Percentiles rank a stretch among this genome's conserved stretches.
Conservation (phyloP, 2,113 vertebrate genomes). For the Ardeotis arabs region DNA sequence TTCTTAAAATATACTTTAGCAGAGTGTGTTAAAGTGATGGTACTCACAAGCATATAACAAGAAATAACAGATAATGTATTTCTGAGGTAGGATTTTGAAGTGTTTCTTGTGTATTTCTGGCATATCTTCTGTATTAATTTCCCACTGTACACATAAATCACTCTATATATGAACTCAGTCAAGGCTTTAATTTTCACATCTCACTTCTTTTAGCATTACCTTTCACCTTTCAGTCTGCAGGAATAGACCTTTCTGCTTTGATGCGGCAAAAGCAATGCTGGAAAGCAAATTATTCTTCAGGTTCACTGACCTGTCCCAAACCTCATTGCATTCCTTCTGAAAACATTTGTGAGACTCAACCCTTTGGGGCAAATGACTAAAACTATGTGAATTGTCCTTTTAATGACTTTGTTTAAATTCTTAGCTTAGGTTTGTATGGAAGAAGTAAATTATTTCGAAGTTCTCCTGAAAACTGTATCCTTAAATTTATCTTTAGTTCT, state of each 20-base stretch:
- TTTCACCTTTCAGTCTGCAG: not conserved
- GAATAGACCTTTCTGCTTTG: not conserved
- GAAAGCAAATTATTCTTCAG: not conserved
- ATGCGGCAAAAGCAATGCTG: not conserved
- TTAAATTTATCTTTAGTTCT: not conserved
- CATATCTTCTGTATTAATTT: not conserved
- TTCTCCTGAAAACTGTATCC: not conserved
- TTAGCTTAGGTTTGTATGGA: not conserved
- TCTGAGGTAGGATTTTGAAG: not conserved
- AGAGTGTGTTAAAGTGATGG: not conserved
- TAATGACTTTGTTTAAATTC: not conserved
- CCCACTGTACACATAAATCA: not conserved
- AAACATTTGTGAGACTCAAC: not conserved
- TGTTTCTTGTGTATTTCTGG: rapidly evolving
- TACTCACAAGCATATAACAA: not conserved
- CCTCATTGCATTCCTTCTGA: not conserved
- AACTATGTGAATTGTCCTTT: not conserved
- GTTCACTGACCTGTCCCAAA: not conserved
- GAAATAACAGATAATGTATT: not conserved
- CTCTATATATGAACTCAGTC: not conserved
- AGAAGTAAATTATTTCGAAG: not conserved
- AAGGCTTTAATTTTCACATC: not conserved
- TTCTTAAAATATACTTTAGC: not conserved
- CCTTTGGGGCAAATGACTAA: not conserved
- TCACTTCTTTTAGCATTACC: not conserved